A percentile compares a stretch with the other conserved stretches of the same genome.
Evolutionary conservation across 2,888 invertebrate genomes (phyloP).

Genomic region (Hypomecis punctinalis): DNA sequence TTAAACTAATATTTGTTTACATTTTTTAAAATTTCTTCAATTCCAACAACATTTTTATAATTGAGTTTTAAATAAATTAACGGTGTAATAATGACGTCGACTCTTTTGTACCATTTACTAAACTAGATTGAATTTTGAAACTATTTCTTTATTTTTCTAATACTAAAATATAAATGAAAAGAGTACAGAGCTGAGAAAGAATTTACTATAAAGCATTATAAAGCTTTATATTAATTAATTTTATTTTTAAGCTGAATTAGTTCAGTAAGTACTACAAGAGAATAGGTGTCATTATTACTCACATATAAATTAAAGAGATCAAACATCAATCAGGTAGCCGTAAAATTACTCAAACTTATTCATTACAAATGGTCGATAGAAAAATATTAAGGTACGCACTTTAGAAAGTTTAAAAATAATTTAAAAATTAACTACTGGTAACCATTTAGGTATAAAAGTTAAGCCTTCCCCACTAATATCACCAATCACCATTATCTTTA

Average conservation of each 20-base stretch:
- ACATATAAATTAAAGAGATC: constrained; percentile 77
- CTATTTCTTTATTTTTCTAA: no score
- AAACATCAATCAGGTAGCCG: constrained; percentile 82
- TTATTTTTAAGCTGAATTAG: no score
- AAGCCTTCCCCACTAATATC: constrained; percentile 65
- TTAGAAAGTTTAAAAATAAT: constrained; percentile 42
- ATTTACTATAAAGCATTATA: no score
- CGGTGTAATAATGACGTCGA: not conserved
- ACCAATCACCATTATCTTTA: constrained; percentile 71
- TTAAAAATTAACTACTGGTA: constrained; percentile 48
- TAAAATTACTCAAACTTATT: constrained; percentile 28
- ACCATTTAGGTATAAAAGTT: constrained; percentile 50
- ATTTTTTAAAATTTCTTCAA: constrained; percentile 57
- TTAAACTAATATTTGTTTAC: constrained; percentile 48
- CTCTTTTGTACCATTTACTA: no score
- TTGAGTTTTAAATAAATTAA: constrained; percentile 65
- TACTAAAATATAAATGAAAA: no score
- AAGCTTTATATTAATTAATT: no score
- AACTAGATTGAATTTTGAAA: no score
- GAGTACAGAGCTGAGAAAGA: no score
- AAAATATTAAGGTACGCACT: constrained; percentile 39
- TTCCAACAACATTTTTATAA: constrained; percentile 58
- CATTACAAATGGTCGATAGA: constrained; percentile 31
- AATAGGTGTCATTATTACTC: constrained; percentile 38
- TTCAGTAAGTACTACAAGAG: no score